phyloP scores from a whole-genome alignment of 2,888 invertebrate species.

The Ornithoptera alexandrae region DNA sequence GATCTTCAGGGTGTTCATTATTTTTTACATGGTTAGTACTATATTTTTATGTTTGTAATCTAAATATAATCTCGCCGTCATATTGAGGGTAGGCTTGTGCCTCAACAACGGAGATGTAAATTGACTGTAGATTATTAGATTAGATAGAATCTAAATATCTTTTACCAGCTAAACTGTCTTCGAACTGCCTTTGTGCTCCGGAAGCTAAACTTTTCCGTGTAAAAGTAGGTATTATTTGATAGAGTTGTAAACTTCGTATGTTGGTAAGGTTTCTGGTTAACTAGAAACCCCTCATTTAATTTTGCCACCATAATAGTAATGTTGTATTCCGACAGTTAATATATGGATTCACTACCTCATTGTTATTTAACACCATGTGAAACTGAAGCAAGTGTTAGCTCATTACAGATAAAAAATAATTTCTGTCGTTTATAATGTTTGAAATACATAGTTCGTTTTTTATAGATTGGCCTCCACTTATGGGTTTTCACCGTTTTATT shows the following conservation, averaged over 20 bases:
- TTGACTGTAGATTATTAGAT: no score
- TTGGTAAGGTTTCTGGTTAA: background rate
- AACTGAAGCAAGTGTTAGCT: background rate
- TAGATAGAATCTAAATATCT: no score
- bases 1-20: slow-evolving; percentile 88
- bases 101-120: no score
- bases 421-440: background rate
- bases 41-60: background rate
- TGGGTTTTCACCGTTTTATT: slow-evolving; percentile 91
- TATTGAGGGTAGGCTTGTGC: no score
- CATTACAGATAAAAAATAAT: background rate
- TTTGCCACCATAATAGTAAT: background rate
- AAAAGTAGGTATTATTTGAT: no score
- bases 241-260: background rate
- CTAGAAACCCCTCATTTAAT: background rate
- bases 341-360: background rate
- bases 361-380: background rate
- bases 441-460: slow-evolving; percentile 13
- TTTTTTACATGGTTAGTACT: slow-evolving; percentile 87
- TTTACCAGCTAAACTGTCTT: no score
- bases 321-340: background rate
- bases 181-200: no score
- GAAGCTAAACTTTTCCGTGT: no score
- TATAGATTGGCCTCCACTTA: slow-evolving; percentile 86
- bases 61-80: no score